phyloP scores from a whole-genome alignment of 2,888 invertebrate species.

The Cotesia congregata region DNA sequence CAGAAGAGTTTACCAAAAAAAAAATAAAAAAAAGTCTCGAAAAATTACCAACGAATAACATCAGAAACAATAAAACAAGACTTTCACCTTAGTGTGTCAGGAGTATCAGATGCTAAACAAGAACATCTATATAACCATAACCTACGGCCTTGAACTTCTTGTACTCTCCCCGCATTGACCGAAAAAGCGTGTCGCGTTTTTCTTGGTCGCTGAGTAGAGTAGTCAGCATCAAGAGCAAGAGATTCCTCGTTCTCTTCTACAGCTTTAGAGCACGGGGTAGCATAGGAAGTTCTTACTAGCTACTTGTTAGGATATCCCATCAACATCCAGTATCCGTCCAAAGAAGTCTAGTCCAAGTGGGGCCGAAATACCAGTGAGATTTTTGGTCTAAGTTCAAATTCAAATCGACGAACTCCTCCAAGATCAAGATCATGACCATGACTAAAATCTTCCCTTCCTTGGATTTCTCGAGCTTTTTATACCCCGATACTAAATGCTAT shows the following conservation, averaged over 20 bases:
- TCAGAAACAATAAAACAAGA: background rate
- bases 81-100: background rate
- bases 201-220: conserved; percentile 50
- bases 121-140: conserved; percentile 32
- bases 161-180: conserved; percentile 54
- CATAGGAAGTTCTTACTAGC: conserved; percentile 64
- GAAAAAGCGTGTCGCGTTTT: conserved; percentile 69
- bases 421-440: background rate
- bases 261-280: conserved; percentile 59
- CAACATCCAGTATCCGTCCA: background rate
- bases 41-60: background rate
- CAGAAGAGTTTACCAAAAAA: too few relatives aligned
- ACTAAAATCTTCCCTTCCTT: background rate
- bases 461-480: background rate
- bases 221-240: conserved; percentile 48
- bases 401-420: background rate
- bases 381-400: too few relatives aligned
- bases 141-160: conserved; percentile 65
- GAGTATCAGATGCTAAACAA: conserved; percentile 48
- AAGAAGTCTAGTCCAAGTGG: too few relatives aligned
- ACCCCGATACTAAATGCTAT: background rate
- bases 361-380: too few relatives aligned
- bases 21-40: too few relatives aligned
- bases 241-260: conserved; percentile 42
- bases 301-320: conserved; percentile 64